Conservation (phyloP, 2,888 invertebrate species). For the Steinernema carpocapsae region DNA sequence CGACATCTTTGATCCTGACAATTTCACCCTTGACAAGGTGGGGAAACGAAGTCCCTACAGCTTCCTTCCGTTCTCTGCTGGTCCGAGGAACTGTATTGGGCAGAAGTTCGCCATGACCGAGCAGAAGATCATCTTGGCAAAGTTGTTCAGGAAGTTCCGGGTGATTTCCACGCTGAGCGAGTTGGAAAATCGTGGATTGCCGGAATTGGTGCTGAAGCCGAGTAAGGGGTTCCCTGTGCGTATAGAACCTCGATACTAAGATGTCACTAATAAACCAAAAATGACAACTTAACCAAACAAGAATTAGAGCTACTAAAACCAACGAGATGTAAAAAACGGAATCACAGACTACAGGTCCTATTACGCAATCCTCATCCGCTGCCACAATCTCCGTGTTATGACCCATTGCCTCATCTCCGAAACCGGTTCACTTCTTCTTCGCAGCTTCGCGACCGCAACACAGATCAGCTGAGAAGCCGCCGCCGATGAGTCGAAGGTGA, state of each 20-base stretch:
- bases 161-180: constrained; percentile 44
- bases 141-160: constrained; percentile 44
- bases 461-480: constrained; percentile 27
- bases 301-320: no score
- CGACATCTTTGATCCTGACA: constrained; percentile 70
- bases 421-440: background rate
- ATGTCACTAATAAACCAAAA: background rate
- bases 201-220: constrained; percentile 46
- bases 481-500: background rate
- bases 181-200: constrained; percentile 47
- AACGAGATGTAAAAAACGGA: no score
- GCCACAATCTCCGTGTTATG: no score
- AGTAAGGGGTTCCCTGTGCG: constrained; percentile 39
- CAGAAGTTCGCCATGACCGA: constrained; percentile 71
- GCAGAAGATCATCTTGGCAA: constrained; percentile 69
- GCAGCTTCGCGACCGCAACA: constrained; percentile 5
- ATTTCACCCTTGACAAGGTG: constrained; percentile 69
- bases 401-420: background rate
- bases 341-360: no score
- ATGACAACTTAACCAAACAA: background rate
- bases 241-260: constrained; percentile 37
- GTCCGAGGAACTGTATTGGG: constrained; percentile 65
- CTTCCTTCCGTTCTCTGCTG: constrained; percentile 65
- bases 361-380: no score
- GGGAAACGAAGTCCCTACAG: constrained; percentile 57